Conservation (phyloP, 2,797 vertebrate genomes). For the Mormyrus hasselquistii region DNA sequence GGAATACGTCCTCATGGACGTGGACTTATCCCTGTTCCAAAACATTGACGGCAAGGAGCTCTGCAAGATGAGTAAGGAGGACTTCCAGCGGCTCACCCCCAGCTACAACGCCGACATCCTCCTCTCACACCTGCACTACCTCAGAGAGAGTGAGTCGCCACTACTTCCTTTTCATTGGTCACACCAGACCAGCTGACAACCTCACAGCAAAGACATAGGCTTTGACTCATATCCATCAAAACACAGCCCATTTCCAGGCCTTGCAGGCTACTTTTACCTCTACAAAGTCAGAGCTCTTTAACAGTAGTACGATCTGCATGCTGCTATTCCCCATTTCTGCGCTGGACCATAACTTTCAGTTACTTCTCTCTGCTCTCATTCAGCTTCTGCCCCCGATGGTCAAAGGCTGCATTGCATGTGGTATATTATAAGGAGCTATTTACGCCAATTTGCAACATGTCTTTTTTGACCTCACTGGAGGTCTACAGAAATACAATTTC, state of each 20-base stretch:
- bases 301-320: background rate
- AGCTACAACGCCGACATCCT: slow-evolving; percentile 81
- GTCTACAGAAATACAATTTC: background rate
- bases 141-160: slow-evolving; percentile 81
- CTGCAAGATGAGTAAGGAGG: slow-evolving; percentile 81
- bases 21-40: slow-evolving; percentile 75
- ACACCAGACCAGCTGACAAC: background rate
- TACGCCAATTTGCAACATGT: background rate
- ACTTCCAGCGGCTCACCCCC: slow-evolving; percentile 77
- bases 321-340: background rate
- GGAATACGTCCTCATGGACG: slow-evolving; percentile 72
- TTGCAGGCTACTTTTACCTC: background rate
- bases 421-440: background rate
- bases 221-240: background rate
- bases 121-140: slow-evolving; percentile 83
- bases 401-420: background rate
- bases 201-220: background rate
- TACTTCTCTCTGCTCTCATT: background rate
- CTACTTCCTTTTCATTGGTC: background rate
- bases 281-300: background rate
- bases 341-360: background rate
- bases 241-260: background rate
- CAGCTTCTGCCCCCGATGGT: background rate
- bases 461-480: background rate
- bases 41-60: slow-evolving; percentile 78